Conservation (phyloP, 1,140 invertebrate species). For the Agrypnia vestita region DNA sequence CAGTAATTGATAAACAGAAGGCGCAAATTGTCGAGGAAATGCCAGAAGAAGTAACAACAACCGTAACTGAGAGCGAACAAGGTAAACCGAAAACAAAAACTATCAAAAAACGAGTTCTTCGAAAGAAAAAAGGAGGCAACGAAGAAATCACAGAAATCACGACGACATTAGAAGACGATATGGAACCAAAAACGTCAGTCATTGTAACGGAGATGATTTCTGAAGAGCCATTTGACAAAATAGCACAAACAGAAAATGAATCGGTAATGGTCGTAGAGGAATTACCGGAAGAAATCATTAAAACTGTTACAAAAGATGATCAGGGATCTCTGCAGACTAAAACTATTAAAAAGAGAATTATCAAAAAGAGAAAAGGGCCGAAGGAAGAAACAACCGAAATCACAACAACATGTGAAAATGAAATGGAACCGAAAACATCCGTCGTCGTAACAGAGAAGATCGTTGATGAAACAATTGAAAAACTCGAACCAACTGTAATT, state of each 20-base stretch:
- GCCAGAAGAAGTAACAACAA: neutral
- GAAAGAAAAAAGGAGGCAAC: constrained; percentile 61
- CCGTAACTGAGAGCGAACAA: neutral
- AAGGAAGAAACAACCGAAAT: constrained; percentile 32
- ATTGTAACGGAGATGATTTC: constrained; percentile 12
- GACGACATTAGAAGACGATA: constrained; percentile 12
- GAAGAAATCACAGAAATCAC: constrained; percentile 46
- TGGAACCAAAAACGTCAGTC: constrained; percentile 13
- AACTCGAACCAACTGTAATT: too few relatives aligned
- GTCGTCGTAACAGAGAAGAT: constrained; percentile 52
- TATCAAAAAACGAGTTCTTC: constrained; percentile 60
- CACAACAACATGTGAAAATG: constrained; percentile 61
- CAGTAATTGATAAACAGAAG: neutral
- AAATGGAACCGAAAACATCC: constrained; percentile 53
- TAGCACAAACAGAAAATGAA: neutral
- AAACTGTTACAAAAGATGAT: too few relatives aligned
- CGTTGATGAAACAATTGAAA: neutral
- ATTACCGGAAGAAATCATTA: too few relatives aligned
- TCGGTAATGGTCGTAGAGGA: neutral
- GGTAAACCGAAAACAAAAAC: constrained; percentile 59
- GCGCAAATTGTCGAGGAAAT: neutral
- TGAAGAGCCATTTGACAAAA: neutral
- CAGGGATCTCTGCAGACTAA: neutral
- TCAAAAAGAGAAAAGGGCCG: constrained; percentile 7
- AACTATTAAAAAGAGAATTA: constrained; percentile 25